Base-by-base conservation (phyloP, 2,797 vertebrate species). In the Astyanax mexicanus region DNA sequence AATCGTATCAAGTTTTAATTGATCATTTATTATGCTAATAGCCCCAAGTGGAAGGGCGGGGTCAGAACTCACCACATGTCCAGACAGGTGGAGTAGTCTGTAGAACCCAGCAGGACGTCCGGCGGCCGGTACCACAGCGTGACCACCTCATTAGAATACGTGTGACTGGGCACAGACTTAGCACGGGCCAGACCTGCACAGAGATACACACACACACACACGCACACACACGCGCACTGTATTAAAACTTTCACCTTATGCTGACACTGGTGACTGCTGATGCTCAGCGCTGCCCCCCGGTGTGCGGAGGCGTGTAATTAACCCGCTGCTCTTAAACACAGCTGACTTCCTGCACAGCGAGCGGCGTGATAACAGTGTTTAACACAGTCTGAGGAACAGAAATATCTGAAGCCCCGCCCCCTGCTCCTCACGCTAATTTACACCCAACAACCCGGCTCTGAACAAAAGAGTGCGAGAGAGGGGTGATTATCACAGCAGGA, bases 101-200 rank as follows among this genome's bases (percentile, higher is more conserved):
- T 99, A 13, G 97, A 99, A 81, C 97, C 97, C 89, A 98, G 89
- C 75, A 99, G 95, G 79, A 99, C 97, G 83, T 98, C 97, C 79
- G 97, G 97, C 85, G 97, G 97, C 68, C 97, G 91, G 87, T 98
- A 99, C 97, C 97, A 98, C 15, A 99, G 91, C 29, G 97, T 99
- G 86, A 99, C 97, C 84, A 99, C 97, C 91, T 99, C 97, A 61
- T 98, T 99, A 85, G 97, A 99, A 84, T 98, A 98, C 0, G 97
- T 99, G 85, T 99, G 97, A 90, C 97, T 99, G 80, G 97, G 97
- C 81, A 98, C 95, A 0, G 97, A 98, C 88, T 99, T 99, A 74
- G 96, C 96, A 89, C 96, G 93, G 76, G 97, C 97, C 84, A 99
- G 94, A 85, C 97, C 97, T 98, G 88, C 51, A 61, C 40, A 74